Percentiles rank a stretch among this genome's conserved stretches.
Conservation (phyloP, 2,888 invertebrate genomes). For the Apocheima hispidaria region DNA sequence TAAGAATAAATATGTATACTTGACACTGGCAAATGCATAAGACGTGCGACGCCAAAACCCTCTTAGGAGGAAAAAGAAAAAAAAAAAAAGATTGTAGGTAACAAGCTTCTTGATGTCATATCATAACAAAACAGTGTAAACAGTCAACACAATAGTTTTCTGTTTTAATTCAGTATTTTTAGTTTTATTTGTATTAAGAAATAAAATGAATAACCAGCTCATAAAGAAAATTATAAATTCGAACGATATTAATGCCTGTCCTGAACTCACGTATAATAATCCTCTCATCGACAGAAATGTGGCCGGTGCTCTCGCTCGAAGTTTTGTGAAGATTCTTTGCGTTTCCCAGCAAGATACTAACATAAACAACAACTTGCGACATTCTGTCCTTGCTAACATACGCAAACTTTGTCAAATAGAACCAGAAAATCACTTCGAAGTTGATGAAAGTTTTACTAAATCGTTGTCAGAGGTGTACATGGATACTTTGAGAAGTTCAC, state of each 20-base stretch:
- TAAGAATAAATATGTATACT: too few species aligned
- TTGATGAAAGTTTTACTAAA: slow-evolving; percentile 62
- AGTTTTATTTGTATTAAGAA: not conserved
- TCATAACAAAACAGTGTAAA: too few species aligned
- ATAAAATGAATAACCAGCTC: slow-evolving; percentile 67
- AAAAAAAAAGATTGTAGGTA: too few species aligned
- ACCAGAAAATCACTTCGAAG: slow-evolving; percentile 63
- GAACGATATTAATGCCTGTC: slow-evolving; percentile 57
- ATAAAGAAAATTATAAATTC: slow-evolving; percentile 69
- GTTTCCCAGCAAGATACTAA: slow-evolving; percentile 61
- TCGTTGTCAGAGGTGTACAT: slow-evolving; percentile 60
- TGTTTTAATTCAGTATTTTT: not conserved
- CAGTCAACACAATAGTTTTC: too few species aligned
- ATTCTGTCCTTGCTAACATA: slow-evolving; percentile 67
- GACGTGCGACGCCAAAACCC: too few species aligned
- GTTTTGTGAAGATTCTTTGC: slow-evolving; percentile 70
- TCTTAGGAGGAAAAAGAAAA: too few species aligned
- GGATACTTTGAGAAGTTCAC: slow-evolving; percentile 46
- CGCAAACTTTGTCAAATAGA: slow-evolving; percentile 66
- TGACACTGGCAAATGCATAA: too few species aligned
- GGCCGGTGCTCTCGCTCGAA: slow-evolving; percentile 66
- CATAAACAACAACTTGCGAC: slow-evolving; percentile 63
- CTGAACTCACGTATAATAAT: slow-evolving; percentile 67
- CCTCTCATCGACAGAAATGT: slow-evolving; percentile 71
- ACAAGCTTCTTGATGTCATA: too few species aligned